Base-by-base conservation (phyloP, 2,797 vertebrate genomes). In the Tokudaia tokunoshimensis region DNA sequence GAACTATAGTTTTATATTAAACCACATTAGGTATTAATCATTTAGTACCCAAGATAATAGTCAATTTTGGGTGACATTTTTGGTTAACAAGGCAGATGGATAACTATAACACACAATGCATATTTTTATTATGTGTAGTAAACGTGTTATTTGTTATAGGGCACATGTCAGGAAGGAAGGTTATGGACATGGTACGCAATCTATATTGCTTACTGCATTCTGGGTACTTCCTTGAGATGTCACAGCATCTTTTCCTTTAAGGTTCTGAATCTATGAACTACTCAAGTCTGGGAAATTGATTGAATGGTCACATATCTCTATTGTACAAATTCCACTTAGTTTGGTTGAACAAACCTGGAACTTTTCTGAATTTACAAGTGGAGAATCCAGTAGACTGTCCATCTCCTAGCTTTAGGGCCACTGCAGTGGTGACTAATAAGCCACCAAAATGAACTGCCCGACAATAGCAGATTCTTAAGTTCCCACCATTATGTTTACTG, bases 21-120 rank as follows among this genome's bases (percentile, higher is more conserved):
- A 89, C 24, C 34, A 89, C 34, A 90, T 91, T 91, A 91, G 7
- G 26, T 86, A 67, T 85, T 95, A 31, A 47, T 65, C 83, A 97
- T 83, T 90, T 91, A 83, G 74, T 55, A 12, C 31, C 72, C 57
- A 92, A 47, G 91, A 79, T 11, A 78, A 83, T 24, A 90, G 20
- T 47, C 41, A 85, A 74, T 80, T 90, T 65, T n/a, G 0, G 81
- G 29, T 10, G 87, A 76, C 8, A 50, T 19, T 34, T 89, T 41
- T 93, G 65, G 15, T 74, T 92, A 92, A 90, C 59, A 78, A 78
- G 14, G 24, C 26, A 85, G 67, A 86, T 85, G 44, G 41, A 24
- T 61, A 78, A 34, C n/a, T 63, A 79, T 3, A 52, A 52, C 15
- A 65, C 17, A 65, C 13, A 47, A 29, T 50, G 26, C 72, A 9